A percentile compares a stretch with the other conserved stretches of the same genome.
phyloP scores from a whole-genome alignment of 2,113 vertebrate genomes.

The Cynopterus brachyotis region DNA sequence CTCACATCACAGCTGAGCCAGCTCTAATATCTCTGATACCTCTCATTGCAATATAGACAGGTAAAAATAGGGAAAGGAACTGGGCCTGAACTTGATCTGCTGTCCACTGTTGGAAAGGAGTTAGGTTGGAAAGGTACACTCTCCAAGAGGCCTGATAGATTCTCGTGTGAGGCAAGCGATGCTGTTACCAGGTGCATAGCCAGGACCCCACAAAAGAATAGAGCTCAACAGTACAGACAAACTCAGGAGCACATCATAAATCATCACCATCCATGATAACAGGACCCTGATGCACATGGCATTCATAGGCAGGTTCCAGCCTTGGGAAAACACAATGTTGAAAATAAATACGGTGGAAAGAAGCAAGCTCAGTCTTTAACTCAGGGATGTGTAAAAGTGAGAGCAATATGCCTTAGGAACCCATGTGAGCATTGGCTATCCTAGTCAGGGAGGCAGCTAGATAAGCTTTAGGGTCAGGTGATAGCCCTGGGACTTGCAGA shows the following conservation, averaged over 20 bases:
- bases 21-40: neutral
- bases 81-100: neutral
- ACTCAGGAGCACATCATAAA: neutral
- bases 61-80: neutral
- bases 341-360: neutral
- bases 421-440: neutral
- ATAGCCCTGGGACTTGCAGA: neutral
- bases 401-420: neutral
- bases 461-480: neutral
- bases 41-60: neutral
- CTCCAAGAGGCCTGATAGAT: neutral
- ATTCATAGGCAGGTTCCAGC: neutral
- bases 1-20: neutral
- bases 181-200: neutral
- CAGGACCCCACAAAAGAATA: neutral
- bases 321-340: neutral
- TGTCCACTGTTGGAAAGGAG: neutral
- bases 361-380: neutral
- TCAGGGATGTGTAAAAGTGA: accelerated
- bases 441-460: neutral
- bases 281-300: neutral
- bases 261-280: neutral
- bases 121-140: neutral
- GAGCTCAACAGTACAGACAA: neutral
- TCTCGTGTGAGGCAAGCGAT: neutral